Evolutionary conservation across 2,888 invertebrate species (phyloP), one percentile per base, ranked within the genome.

Genomic region (Acronicta alni): DNA sequence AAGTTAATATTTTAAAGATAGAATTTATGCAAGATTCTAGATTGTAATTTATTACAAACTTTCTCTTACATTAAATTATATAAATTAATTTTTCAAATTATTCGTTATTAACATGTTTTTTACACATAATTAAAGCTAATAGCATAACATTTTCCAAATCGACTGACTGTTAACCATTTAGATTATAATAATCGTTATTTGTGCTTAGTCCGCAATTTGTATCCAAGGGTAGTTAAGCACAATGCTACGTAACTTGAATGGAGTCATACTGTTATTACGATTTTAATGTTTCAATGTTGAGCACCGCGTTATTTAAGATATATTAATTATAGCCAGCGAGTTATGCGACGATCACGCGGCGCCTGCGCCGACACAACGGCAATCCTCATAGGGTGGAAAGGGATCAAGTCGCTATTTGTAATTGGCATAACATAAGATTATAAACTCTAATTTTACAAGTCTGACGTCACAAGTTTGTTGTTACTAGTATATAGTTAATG

Each of bases 401-500:
- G 84, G 84, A 84, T 73, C 83, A 84, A 81, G 75, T 75, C 72
- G 72, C 75, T 73, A 72, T 79, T 63, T 59, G 66, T 78, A 72
- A 78, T 66, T 58, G 70, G 58, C 67, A 66, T 70, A 64, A 68
- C 65, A 37, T 80, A 81, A 79, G 65, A 67, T 75, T 62, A 61
- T 61, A 63, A 72, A 66, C 72, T 82, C 76, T 83, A 74, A 77
- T 82, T 77, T 76, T 69, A 82, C 81, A 87, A 87, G 86, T 87
- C 87, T 86, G 86, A 86, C 56, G 73, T 77, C 79, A 79, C 80
- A 78, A 74, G 66, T 79, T 79, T 66, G 76, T 80, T 81, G 75
- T 77, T 82, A 70, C 55, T 81, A 80, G 72, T 63, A 57, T 59
- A 55, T 74, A 69, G 68, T 59, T 54, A 67, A 58, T 41, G 75